Conservation (phyloP, 2,888 invertebrate genomes). For the Ochropleura leucogaster region DNA sequence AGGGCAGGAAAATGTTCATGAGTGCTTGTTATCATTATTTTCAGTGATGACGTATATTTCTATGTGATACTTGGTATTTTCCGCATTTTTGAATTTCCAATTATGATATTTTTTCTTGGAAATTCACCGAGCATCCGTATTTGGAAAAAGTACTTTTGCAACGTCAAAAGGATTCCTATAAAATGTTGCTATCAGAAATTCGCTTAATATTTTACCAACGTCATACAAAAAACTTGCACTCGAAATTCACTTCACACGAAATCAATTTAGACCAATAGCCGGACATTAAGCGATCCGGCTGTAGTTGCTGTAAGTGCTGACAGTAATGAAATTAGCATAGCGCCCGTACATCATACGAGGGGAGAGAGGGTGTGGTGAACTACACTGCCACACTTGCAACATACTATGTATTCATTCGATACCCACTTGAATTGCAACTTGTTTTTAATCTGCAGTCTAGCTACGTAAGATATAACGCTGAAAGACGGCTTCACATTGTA, state of each 20-base stretch:
- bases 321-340: constrained; percentile 73
- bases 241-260: constrained; percentile 60
- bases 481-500: constrained; percentile 1
- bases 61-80: not conserved
- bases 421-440: constrained; percentile 5
- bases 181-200: not conserved
- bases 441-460: not conserved
- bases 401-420: constrained; percentile 21
- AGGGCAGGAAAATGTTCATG: not conserved
- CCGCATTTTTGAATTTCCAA: not conserved
- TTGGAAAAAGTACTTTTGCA: not conserved
- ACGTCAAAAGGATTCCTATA: not conserved
- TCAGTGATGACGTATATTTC: not conserved
- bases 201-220: constrained; percentile 4
- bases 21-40: not conserved
- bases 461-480: not conserved
- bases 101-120: not conserved
- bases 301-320: constrained; percentile 64
- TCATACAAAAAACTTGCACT: constrained; percentile 40
- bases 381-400: constrained; percentile 28
- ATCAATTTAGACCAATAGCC: constrained; percentile 63
- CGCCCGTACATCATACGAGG: constrained; percentile 56
- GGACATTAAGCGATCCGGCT: constrained; percentile 49
- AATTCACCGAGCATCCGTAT: not conserved
- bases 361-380: constrained; percentile 43